A percentile compares a stretch with the other conserved stretches of the same genome.
Evolutionary conservation across 2,888 invertebrate species (phyloP).

Genomic region (Melanostoma mellinum): DNA sequence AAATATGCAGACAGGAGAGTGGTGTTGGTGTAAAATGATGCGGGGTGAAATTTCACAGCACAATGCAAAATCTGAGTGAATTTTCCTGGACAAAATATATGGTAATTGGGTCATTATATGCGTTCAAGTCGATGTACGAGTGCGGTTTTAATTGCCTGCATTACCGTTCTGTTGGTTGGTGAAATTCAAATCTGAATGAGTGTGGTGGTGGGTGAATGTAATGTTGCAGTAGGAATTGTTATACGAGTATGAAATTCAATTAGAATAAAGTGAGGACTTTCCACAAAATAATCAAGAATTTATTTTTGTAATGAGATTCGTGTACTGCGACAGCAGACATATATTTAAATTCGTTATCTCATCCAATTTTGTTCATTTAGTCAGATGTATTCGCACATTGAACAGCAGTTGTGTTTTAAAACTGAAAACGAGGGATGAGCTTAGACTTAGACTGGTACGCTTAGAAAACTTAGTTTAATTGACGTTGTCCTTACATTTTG

Average conservation of each 20-base stretch:
- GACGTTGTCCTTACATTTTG: too few species aligned
- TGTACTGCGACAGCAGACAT: too few species aligned
- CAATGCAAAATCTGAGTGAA: slow-evolving; percentile 48
- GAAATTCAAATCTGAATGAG: neutral
- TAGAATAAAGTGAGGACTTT: slow-evolving; percentile 23
- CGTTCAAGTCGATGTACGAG: slow-evolving; percentile 49
- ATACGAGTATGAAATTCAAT: slow-evolving; percentile 39
- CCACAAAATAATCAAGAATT: too few species aligned
- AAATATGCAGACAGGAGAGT: neutral
- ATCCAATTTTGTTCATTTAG: too few species aligned
- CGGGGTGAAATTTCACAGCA: neutral
- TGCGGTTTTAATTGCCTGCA: slow-evolving; percentile 58
- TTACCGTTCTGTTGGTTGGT: slow-evolving; percentile 24
- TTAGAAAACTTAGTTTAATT: too few species aligned
- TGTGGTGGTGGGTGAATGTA: neutral
- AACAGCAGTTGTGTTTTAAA: too few species aligned
- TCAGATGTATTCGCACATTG: too few species aligned
- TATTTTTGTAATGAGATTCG: too few species aligned
- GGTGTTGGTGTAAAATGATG: neutral
- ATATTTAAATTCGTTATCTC: too few species aligned
- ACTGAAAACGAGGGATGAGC: too few species aligned
- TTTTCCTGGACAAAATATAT: slow-evolving; percentile 15
- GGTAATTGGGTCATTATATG: slow-evolving; percentile 63
- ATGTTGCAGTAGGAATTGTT: slow-evolving; percentile 13
- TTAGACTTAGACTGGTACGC: too few species aligned